Base-by-base conservation (phyloP, 2,888 invertebrate species). In the Rhagonycha lutea region DNA sequence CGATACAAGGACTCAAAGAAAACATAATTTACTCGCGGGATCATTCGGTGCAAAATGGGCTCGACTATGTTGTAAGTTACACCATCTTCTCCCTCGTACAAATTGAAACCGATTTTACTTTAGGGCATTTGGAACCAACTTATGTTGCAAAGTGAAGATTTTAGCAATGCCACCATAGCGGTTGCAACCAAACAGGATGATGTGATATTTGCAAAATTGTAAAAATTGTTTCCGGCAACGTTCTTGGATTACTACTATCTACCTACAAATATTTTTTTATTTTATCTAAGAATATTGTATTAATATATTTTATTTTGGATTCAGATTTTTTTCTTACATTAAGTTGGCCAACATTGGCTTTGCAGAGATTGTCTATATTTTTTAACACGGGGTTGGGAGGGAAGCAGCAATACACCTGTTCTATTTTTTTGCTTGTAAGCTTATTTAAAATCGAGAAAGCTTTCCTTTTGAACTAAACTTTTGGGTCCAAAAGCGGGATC, bases 1-100 rank as follows among this genome's bases (percentile, higher is more conserved):
- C 98, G 0, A 94, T 99, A 0, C 98, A 99, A 86, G 93, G 94
- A 4, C 95, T 96, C 0, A 99, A 99, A 86, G 89, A 92, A 72
- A 94, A 91, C 82, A 85, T 99, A 24, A 91, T 96, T 10, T 98
- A 95, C 87, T 94, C 98, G 0, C 91, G 97, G 82, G 97, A 97
- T 86, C 96, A 98, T 84, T 90, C 94, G 0, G 95, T 95, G 14
- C 91, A 94, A 79, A 95, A 97, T 73, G 96, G 98, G 11, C 88
- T 99, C n/a, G 92, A 96, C 82, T 96, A 96, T 83, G 94, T 98
- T 87, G 98, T 98, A 89, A 92, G 94, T 18, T 18, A 18, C 11
- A 12, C 10, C 26, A 7, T 63, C n/a, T 24, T 12, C 8, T 12
- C n/a, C 0, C 8, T n/a, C 5, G 12, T 12, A n/a, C n/a, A 47